These are phyloP conservation scores for Druceiella hillmani DNA, from an alignment of 2,888 invertebrate species.

Conservation along the genomic window DNA sequence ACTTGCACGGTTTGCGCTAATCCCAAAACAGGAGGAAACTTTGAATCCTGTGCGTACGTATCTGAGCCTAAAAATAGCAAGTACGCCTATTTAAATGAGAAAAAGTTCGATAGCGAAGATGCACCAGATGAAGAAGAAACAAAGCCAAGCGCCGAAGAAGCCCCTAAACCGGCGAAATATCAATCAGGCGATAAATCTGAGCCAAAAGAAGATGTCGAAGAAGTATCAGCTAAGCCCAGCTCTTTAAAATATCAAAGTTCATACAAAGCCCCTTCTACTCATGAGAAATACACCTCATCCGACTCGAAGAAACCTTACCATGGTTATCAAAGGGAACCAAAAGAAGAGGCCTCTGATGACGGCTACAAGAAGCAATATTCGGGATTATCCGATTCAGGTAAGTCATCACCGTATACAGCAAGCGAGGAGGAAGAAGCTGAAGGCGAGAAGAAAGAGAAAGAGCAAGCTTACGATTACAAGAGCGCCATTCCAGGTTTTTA, in stretches of 20 bases:
- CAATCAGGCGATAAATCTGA: no score
- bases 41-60: conserved; percentile 75
- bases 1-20: conserved; percentile 70
- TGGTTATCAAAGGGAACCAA: conserved; percentile 29
- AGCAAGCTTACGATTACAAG: conserved; percentile 44
- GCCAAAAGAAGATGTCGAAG: conserved; percentile 25
- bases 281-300: conserved; percentile 29
- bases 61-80: conserved; percentile 66
- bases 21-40: conserved; percentile 67
- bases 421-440: conserved; percentile 36
- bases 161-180: conserved; percentile 36
- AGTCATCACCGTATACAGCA: no score
- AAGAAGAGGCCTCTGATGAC: conserved; percentile 30
- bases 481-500: conserved; percentile 46
- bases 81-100: conserved; percentile 61
- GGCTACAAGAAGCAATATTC: conserved; percentile 43
- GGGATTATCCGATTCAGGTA: conserved; percentile 39
- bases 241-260: background rate
- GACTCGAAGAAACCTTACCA: conserved; percentile 32
- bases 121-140: conserved; percentile 46
- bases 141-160: conserved; percentile 37
- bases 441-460: conserved; percentile 34
- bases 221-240: conserved; percentile 23
- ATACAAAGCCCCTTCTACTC: conserved; percentile 28
- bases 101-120: conserved; percentile 56